phyloP scores from a whole-genome alignment of 1,140 invertebrate genomes.

The Drosophila watanabei region DNA sequence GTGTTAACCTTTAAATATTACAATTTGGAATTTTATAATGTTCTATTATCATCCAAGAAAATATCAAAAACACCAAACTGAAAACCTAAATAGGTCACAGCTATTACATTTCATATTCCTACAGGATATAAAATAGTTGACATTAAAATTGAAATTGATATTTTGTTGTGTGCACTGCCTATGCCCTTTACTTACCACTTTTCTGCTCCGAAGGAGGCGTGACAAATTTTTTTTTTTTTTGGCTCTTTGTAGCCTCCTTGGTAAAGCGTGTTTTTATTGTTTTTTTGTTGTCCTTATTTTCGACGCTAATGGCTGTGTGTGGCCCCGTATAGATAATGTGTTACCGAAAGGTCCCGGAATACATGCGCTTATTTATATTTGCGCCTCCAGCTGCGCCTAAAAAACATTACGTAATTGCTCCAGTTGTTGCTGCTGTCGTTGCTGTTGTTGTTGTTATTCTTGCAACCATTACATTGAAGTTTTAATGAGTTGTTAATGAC shows the following conservation, averaged over 20 bases:
- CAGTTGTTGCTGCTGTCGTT: conserved; percentile 12
- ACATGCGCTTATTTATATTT: conserved; percentile 40
- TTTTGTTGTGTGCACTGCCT: conserved; percentile 1
- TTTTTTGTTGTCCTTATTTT: conserved; percentile 5
- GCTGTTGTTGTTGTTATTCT: conserved; percentile 15
- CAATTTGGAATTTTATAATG: too few relatives aligned
- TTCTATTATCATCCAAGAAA: not conserved
- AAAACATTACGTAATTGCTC: conserved; percentile 53
- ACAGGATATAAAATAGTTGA: conserved; percentile 7
- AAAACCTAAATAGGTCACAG: not conserved
- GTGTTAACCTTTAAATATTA: not conserved
- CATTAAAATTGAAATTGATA: conserved; percentile 20
- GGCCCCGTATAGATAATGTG: conserved; percentile 44
- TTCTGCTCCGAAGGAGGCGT: conserved; percentile 32
- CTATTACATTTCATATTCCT: conserved; percentile 1
- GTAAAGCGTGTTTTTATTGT: conserved; percentile 2
- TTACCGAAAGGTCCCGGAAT: conserved; percentile 22
- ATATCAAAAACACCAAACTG: not conserved
- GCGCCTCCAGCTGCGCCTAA: conserved; percentile 45
- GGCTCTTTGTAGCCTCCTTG: not conserved
- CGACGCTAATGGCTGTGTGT: conserved; percentile 30
- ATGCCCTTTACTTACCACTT: not conserved
- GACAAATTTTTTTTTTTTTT: conserved; percentile 8
- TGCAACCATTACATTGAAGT: conserved; percentile 56
- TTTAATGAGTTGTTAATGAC: conserved; percentile 68